These are phyloP conservation scores for Noturus placidus DNA, from an alignment of 2,113 vertebrate genomes.

Conservation along the genomic window DNA sequence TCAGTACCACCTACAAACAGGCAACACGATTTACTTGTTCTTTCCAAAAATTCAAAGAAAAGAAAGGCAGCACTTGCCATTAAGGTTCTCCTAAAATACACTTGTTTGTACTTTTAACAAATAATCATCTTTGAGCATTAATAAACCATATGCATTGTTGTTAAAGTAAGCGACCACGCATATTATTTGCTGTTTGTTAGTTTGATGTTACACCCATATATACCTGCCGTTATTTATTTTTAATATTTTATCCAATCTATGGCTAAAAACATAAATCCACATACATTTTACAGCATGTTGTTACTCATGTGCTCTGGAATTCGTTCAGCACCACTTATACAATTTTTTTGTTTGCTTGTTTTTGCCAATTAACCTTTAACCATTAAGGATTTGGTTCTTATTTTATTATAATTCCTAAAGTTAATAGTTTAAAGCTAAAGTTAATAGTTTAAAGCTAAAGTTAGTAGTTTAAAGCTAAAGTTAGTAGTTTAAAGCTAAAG, in stretches of 20 bases:
- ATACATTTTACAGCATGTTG: too few species aligned
- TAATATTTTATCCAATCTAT: not conserved
- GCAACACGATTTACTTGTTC: not conserved
- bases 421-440: too few species aligned
- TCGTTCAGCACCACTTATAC: not conserved
- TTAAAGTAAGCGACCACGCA: not conserved
- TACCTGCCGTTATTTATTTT: not conserved
- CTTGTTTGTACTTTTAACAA: not conserved
- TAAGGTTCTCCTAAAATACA: not conserved
- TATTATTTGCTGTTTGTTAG: too few species aligned
- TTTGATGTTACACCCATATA: not conserved
- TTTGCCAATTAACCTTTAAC: too few species aligned
- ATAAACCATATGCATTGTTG: not conserved
- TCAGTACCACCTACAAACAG: constrained; percentile 83
- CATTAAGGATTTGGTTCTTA: too few species aligned
- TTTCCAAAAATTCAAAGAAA: not conserved
- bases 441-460: too few species aligned
- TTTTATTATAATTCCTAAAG: too few species aligned
- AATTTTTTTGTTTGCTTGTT: too few species aligned
- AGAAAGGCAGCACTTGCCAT: not conserved
- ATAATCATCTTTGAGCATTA: not conserved
- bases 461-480: too few species aligned
- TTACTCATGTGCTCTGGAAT: too few species aligned
- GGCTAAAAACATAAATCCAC: not conserved
- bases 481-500: too few species aligned